These are phyloP conservation scores for Apis mellifera DNA, from an alignment of 1,140 invertebrate genomes.

Conservation along the genomic window DNA sequence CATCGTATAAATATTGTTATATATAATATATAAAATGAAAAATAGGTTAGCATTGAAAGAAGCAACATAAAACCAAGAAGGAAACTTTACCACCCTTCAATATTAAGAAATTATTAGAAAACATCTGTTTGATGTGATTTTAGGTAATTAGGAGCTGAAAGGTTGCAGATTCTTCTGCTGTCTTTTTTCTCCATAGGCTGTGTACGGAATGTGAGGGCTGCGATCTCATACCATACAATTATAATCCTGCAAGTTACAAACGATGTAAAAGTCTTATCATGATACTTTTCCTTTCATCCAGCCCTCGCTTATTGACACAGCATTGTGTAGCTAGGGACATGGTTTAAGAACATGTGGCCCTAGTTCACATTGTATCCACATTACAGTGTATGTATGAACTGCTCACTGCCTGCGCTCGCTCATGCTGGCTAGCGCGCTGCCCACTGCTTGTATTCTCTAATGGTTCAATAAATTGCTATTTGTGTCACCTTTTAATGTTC, in stretches of 20 bases:
- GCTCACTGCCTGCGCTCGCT: constrained; percentile 80
- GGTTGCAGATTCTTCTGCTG: constrained; percentile 57
- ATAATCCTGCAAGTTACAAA: background rate
- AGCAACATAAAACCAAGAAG: constrained; percentile 33
- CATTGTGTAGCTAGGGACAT: constrained; percentile 62
- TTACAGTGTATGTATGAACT: constrained; percentile 75
- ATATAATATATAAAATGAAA: constrained; percentile 79
- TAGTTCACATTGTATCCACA: constrained; percentile 70
- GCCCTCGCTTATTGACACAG: constrained; percentile 59
- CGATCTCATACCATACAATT: constrained; percentile 45
- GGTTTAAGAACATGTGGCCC: constrained; percentile 50
- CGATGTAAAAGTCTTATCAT: background rate
- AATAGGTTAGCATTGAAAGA: constrained; percentile 76
- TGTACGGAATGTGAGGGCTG: constrained; percentile 60
- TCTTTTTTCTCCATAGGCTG: constrained; percentile 62
- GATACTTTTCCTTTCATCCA: constrained; percentile 46
- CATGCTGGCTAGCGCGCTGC: constrained; percentile 74
- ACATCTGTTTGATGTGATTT: constrained; percentile 76
- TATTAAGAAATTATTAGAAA: constrained; percentile 66
- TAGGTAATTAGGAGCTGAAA: constrained; percentile 70
- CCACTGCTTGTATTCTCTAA: constrained; percentile 76
- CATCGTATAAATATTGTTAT: constrained; percentile 82
- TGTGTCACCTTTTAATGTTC: constrained; percentile 26
- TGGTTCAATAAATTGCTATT: constrained; percentile 38
- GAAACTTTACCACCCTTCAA: constrained; percentile 27